These are phyloP conservation scores for Thymallus thymallus DNA, from an alignment of 2,113 vertebrate species.

Conservation along the genomic window DNA sequence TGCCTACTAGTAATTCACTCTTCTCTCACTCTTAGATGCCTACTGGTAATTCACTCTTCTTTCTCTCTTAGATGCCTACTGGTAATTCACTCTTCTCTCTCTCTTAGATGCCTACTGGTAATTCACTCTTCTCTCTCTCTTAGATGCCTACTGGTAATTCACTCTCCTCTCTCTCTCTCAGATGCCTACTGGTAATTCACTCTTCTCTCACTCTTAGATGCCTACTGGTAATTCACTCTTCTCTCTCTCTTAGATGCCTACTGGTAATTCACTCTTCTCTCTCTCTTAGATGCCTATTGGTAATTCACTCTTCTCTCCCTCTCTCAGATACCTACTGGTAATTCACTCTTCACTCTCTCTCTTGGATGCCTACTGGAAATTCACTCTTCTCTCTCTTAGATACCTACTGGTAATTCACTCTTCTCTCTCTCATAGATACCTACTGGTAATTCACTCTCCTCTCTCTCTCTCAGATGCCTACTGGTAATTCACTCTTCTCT, in stretches of 20 bases:
- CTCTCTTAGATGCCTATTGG: not conserved
- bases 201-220: slow-evolving; percentile 11
- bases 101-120: not conserved
- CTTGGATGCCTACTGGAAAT: not conserved
- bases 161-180: slow-evolving; percentile 13
- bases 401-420: not conserved
- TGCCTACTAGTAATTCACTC: not conserved
- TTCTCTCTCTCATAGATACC: slow-evolving; percentile 7
- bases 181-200: not conserved
- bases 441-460: too few species aligned
- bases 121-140: slow-evolving; percentile 17
- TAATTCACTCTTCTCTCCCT: too few species aligned
- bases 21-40: slow-evolving; percentile 10
- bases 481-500: too few species aligned
- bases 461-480: slow-evolving; percentile 9
- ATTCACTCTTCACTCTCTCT: too few species aligned
- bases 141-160: not conserved
- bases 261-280: too few species aligned
- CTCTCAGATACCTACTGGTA: not conserved
- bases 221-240: too few species aligned
- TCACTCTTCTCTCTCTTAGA: slow-evolving; percentile 12
- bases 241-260: slow-evolving; percentile 9
- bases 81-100: too few species aligned
- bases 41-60: too few species aligned
- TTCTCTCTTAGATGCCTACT: slow-evolving; percentile 1